Evolutionary conservation across 1,140 invertebrate genomes (phyloP), one percentile per base, ranked within the genome.

Genomic region (Pectinophora gossypiella): DNA sequence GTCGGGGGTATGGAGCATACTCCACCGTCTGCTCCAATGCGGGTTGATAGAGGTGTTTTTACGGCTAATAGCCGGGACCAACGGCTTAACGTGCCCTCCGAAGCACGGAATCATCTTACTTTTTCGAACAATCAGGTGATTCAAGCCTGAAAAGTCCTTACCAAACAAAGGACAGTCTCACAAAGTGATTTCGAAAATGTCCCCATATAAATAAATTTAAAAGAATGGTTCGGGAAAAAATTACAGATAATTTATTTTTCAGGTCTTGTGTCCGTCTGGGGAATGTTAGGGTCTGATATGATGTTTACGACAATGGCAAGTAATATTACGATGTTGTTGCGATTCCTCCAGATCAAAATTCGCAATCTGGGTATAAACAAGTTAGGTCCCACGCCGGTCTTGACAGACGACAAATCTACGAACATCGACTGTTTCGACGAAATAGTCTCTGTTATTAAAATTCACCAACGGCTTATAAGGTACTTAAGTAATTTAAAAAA

Each of bases 271-370:
- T 76, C 75, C 15, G 79, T 83, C 1, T 76, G 66, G 49, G 67
- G 61, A n/a, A 82, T 82, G 79, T 61, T 83, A 4, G 69, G 72
- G 7, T 76, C 76, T 5, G 82, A 85, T 49, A 61, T 85, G 18
- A 51, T 83, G 32, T 85, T 85, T 42, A 82, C 80, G 67, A 72
- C 76, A 1, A 83, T 83, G 76, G 68, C 82, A 0, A 85, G 72
- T 44, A 79, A 85, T 36, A 83, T 85, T 22, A 78, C 76, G 43
- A 76, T 85, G 75, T 60, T 85, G 3, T 47, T 83, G 5, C 66
- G 71, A n/a, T 48, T 79, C 13, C 57, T 85, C 23, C 80, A 80
- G 62, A 44, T 72, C 4, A 72, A 72, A 36, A 76, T 85, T 32
- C 68, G 75, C 3, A 48, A 56, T 0, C 19, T 85, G 15, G 71